Evolutionary conservation across 1,140 invertebrate species (phyloP), one percentile per base, ranked within the genome.

Genomic region (Choristoneura fumiferana): DNA sequence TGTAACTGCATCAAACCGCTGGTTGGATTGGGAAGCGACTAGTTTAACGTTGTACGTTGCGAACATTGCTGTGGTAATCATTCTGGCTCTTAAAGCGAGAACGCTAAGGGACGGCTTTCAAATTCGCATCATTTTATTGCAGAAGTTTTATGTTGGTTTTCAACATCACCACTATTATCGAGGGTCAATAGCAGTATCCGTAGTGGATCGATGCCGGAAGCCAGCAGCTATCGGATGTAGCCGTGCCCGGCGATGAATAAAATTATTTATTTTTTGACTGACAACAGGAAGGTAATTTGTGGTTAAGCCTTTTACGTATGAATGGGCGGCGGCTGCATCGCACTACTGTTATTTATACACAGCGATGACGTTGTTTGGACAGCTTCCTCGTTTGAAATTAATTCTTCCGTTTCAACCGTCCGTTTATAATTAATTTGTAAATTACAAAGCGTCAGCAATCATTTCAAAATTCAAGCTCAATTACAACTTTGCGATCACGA

Each of bases 121-220:
- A 36, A 9, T 58, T 52, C 39, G 53, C 22, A 52, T 34, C 18
- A 8, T 58, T 49, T 33, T 45, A 33, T 62, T 65, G 60, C 57
- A 60, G 58, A 33, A 56, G 52, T 55, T 45, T 49, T 55, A 63
- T 63, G 54, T 65, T 75, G 67, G 66, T 76, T 29, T 29, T 63
- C 75, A 67, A 70, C 71, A 66, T 63, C 60, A 49, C 60, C 64
- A 69, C 67, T 73, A 69, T 73, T 73, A 74, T 63, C 39, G 67
- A 63, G 71, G 77, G 75, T 80, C 77, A 80, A 78, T 76, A 71
- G 68, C 67, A 67, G 74, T 72, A 73, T 80, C 72, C 74, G 63
- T 62, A 38, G 22, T 53, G 64, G 73, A 74, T 76, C 73, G 76
- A 78, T 72, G 59, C 62, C 76, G 70, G 71, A 76, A 76, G 69